These are phyloP conservation scores for Cyaniris semiargus DNA, from an alignment of 2,888 invertebrate genomes.

Conservation along the genomic window DNA sequence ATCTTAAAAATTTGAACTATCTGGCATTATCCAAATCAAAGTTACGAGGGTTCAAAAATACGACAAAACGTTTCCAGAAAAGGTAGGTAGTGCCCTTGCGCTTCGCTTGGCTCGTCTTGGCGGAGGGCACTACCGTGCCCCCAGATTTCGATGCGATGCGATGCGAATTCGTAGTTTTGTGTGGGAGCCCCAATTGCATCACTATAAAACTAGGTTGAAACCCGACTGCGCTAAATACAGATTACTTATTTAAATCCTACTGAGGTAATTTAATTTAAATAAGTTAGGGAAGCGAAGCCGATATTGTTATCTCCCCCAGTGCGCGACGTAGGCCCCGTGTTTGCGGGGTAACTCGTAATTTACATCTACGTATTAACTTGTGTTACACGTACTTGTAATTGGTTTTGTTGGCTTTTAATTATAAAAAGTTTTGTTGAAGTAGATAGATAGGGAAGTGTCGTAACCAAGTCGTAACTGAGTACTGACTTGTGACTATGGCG, in stretches of 20 bases:
- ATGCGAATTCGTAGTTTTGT: no score
- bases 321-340: constrained; percentile 59
- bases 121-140: no score
- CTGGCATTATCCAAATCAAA: no score
- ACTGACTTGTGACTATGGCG: neutral
- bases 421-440: neutral
- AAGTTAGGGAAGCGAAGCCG: constrained; percentile 42
- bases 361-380: constrained; percentile 60
- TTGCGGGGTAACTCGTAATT: constrained; percentile 66
- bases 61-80: no score
- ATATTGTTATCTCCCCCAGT: constrained; percentile 50
- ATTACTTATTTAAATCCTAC: constrained; percentile 6
- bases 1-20: no score
- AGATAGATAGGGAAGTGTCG: neutral
- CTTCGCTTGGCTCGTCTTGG: no score
- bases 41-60: no score
- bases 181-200: no score
- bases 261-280: constrained; percentile 44
- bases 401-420: constrained; percentile 33
- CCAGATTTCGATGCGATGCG: no score
- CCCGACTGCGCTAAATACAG: neutral
- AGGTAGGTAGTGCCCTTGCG: no score
- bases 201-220: neutral
- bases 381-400: constrained; percentile 50
- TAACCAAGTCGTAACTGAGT: no score